Evolutionary conservation across 2,113 vertebrate species (phyloP).

Genomic region (Alosa alosa): DNA sequence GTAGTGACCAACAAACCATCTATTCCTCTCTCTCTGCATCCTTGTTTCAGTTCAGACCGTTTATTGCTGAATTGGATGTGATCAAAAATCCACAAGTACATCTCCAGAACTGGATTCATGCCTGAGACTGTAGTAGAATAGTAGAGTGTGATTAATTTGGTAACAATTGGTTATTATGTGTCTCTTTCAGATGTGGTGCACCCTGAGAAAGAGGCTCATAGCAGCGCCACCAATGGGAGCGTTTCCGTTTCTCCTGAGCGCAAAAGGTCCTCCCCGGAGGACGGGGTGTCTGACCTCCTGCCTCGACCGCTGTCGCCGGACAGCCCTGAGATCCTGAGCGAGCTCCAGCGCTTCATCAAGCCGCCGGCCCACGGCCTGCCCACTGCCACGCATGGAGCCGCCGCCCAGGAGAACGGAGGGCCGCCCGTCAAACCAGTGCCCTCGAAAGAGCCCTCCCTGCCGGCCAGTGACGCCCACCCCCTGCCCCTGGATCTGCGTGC

Average conservation of each 20-base stretch:
- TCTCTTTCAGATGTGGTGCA: slow-evolving; percentile 73
- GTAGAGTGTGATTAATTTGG: neutral
- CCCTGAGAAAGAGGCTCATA: slow-evolving; percentile 49
- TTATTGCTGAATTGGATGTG: neutral
- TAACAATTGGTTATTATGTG: neutral
- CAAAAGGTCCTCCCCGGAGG: slow-evolving; percentile 53
- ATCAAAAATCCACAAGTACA: neutral
- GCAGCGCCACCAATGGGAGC: slow-evolving; percentile 73
- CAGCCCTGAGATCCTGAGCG: slow-evolving; percentile 87
- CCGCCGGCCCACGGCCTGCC: slow-evolving; percentile 67
- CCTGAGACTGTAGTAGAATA: neutral
- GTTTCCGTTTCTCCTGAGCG: slow-evolving; percentile 75
- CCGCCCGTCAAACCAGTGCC: slow-evolving; percentile 7
- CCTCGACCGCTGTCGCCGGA: slow-evolving; percentile 85
- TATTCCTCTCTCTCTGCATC: neutral
- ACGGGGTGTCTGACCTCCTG: slow-evolving; percentile 66
- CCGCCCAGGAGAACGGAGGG: slow-evolving; percentile 50
- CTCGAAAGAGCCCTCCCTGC: slow-evolving; percentile 50
- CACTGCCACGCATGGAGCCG: slow-evolving; percentile 18
- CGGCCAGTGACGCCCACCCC: slow-evolving; percentile 57
- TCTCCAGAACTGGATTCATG: neutral
- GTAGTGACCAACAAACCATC: slow-evolving; percentile 56
- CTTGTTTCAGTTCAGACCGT: neutral
- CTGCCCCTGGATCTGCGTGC: slow-evolving; percentile 79
- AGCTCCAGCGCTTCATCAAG: slow-evolving; percentile 86